Evolutionary conservation across 2,797 vertebrate genomes (phyloP), one percentile per base, ranked within the genome.

Genomic region (Falco columbarius): DNA sequence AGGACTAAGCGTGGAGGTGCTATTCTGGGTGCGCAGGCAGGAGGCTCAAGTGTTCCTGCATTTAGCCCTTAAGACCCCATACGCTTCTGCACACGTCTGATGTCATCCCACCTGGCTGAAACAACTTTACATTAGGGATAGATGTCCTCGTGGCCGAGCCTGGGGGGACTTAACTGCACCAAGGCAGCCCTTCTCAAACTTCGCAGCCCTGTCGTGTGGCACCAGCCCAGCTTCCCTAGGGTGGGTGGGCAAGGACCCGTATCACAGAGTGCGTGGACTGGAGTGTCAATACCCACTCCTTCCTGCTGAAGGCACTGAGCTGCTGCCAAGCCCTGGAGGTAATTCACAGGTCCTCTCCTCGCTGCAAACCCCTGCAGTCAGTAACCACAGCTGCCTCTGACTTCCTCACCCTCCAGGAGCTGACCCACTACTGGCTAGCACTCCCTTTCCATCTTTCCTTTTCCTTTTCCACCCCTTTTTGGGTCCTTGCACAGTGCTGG

Each of bases 271-370:
- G 8, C 13, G 4, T 14, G n/a, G 56, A 32, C 3, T 5, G 14
- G 34, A 16, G 7, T 79, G 65, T 34, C 71, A 42, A 49, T 36
- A 49, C 1, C 4, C 10, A 4, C 12, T 70, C 18, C 16, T 13
- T 91, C 34, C 16, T 38, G 63, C 65, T 62, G 74, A 72, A 62
- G 77, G 68, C 66, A 14, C 55, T 51, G 86, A 81, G 54, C 32
- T 65, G 70, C 77, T 88, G 79, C 61, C 93, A 83, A 80, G 49
- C 42, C 65, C n/a, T 15, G 23, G 62, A 79, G 54, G 65, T 56
- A 81, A 77, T 62, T 77, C 76, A n/a, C 54, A 38, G 1, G 0
- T 68, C 27, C 32, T 8, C 27, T 80, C 22, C 68, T 80, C 7
- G 10, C 67, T 55, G 59, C 54, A 80, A 87, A n/a, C 14, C 30